Evolutionary conservation across 2,113 vertebrate genomes (phyloP).

Genomic region (Tupaia chinensis): DNA sequence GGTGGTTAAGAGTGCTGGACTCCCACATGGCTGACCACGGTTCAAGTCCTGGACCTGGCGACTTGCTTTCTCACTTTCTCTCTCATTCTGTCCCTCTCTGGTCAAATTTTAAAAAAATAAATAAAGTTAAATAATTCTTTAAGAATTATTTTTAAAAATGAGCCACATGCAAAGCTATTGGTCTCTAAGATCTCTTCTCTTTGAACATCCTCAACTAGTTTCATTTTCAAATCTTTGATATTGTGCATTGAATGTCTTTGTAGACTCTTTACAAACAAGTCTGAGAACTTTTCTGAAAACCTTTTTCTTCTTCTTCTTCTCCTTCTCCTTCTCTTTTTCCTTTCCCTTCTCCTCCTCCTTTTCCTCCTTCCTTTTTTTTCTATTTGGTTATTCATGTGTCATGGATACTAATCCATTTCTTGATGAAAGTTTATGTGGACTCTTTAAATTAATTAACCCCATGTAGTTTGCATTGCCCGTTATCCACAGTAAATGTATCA

Average conservation of each 20-base stretch:
- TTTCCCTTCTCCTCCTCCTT: no score
- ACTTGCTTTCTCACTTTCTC: no score
- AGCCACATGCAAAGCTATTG: neutral
- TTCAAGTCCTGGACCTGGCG: no score
- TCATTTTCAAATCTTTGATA: neutral
- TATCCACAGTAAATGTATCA: neutral
- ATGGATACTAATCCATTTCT: slow-evolving; percentile 21
- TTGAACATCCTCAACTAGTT: neutral
- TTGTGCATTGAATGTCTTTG: neutral
- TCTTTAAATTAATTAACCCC: slow-evolving; percentile 31
- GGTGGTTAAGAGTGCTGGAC: no score
- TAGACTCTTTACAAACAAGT: neutral
- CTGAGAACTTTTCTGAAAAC: neutral
- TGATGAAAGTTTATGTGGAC: slow-evolving; percentile 11
- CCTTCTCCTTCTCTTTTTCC: neutral
- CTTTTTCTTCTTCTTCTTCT: neutral
- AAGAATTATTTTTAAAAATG: neutral
- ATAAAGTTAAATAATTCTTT: no score
- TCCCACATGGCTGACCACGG: no score
- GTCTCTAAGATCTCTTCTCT: neutral
- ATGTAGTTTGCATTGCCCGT: neutral
- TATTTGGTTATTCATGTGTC: neutral
- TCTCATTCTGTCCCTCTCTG: no score
- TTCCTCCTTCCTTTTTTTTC: neutral
- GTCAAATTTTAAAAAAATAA: no score